Evolutionary conservation across 1,140 invertebrate species (phyloP), one percentile per base, ranked within the genome.

Genomic region (Ptiloglossa arizonensis): DNA sequence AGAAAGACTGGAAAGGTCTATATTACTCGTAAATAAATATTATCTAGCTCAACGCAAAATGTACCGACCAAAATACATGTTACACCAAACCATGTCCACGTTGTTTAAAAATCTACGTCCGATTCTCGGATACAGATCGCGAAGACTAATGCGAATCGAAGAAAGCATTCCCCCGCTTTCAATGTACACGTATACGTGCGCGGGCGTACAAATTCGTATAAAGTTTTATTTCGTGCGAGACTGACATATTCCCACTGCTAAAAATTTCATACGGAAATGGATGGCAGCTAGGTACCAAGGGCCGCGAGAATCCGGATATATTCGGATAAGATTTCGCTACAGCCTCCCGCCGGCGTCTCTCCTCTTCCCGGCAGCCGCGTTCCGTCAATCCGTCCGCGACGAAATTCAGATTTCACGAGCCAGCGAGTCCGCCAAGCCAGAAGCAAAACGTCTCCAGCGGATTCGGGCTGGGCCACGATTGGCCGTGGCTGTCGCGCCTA

Each of bases 241-340:
- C 48, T 60, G 70, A 64, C 79, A 56, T 48, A 82, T 77, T 69
- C 57, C 59, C 46, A 46, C 66, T 44, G 19, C 63, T 81, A 77
- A 81, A 81, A 77, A 68, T 82, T 82, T 67, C 79, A 82, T 77
- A 59, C 59, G 59, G 44, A 48, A 69, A 6, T n/a, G 70, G 62
- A 62, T 52, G 52, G 59, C 22, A 29, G 38, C 59, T n/a, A 38
- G 46, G 2, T 13, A 50, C 59, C 67, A 64, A 41, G 35, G 19
- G 59, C 68, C 63, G 19, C 32, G 4, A 2, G 64, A 38, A 81
- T 68, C 38, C 57, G n/a, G 46, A 66, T 68, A 62, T 41, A 54
- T 52, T 74, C 66, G 44, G 46, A 82, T 71, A 81, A 69, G 72
- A 54, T 82, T 77, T 60, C 54, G 60, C 50, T 35, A n/a, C 60